A percentile compares a stretch with the other conserved stretches of the same genome.
Conservation (phyloP, 2,113 vertebrate genomes). For the Archilochus colubris region DNA sequence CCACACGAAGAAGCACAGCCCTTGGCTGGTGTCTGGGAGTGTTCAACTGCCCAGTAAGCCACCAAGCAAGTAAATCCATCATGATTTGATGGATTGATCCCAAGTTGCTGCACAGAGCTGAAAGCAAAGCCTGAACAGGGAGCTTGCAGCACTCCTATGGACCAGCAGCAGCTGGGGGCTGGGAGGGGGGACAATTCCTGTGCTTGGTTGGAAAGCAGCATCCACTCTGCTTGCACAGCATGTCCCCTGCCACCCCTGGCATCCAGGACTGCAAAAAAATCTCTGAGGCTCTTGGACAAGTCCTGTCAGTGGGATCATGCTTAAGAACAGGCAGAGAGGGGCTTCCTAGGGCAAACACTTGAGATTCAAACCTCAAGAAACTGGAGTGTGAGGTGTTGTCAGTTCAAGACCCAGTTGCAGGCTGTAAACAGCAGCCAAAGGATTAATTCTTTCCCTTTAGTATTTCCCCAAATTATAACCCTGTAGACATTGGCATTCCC, state of each 20-base stretch:
- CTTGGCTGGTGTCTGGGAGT: neutral
- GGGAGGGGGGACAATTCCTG: neutral
- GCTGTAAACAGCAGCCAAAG: neutral
- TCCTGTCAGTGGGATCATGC: neutral
- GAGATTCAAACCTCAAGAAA: neutral
- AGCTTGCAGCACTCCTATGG: neutral
- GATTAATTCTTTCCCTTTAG: neutral
- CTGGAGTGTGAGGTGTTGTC: neutral
- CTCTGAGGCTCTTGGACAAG: neutral
- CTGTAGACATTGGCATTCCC: neutral
- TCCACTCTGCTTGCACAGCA: neutral
- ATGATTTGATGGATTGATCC: neutral
- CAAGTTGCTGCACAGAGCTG: neutral
- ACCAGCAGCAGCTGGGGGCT: neutral
- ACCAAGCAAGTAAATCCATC: neutral
- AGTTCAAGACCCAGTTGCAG: neutral
- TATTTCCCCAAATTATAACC: neutral
- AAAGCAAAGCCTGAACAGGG: neutral
- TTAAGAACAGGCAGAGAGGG: neutral
- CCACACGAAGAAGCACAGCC: neutral
- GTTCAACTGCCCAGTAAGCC: neutral
- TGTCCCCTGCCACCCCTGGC: accelerated
- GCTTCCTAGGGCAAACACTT: neutral
- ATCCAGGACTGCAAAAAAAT: neutral
- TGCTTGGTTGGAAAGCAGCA: neutral